A percentile compares a stretch with the other conserved stretches of the same genome.
Evolutionary conservation across 2,113 vertebrate species (phyloP).

Genomic region (Cinclus cinclus): DNA sequence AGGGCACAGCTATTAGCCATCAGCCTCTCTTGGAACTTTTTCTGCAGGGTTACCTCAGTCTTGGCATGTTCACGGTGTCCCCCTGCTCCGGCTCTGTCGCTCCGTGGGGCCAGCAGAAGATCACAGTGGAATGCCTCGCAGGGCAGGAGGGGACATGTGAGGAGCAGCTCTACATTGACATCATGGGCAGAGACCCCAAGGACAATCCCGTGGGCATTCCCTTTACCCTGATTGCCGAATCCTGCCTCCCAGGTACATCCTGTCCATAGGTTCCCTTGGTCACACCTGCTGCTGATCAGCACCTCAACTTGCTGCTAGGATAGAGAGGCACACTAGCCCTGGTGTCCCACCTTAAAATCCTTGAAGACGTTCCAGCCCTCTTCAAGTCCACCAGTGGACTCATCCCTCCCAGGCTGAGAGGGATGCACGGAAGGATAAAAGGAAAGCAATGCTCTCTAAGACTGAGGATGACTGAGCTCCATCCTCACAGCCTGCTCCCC

Average conservation of each 20-base stretch:
- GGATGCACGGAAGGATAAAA: neutral
- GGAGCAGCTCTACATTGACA: constrained; percentile 80
- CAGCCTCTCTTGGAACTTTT: neutral
- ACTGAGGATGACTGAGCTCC: neutral
- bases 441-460: neutral
- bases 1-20: neutral
- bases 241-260: constrained; percentile 82
- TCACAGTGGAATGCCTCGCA: constrained; percentile 83
- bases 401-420: neutral
- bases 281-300: neutral
- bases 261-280: neutral
- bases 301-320: neutral
- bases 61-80: constrained; percentile 83
- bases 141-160: constrained; percentile 79
- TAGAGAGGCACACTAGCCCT: neutral
- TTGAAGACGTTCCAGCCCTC: neutral
- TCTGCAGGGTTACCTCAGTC: constrained; percentile 71
- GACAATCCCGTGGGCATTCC: constrained; percentile 81
- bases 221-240: constrained; percentile 80
- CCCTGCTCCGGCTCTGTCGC: constrained; percentile 76
- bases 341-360: neutral
- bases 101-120: constrained; percentile 75
- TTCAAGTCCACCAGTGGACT: neutral
- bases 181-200: constrained; percentile 80
- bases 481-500: neutral